Base-by-base conservation (phyloP, 2,113 vertebrate genomes). In the Progne subis region DNA sequence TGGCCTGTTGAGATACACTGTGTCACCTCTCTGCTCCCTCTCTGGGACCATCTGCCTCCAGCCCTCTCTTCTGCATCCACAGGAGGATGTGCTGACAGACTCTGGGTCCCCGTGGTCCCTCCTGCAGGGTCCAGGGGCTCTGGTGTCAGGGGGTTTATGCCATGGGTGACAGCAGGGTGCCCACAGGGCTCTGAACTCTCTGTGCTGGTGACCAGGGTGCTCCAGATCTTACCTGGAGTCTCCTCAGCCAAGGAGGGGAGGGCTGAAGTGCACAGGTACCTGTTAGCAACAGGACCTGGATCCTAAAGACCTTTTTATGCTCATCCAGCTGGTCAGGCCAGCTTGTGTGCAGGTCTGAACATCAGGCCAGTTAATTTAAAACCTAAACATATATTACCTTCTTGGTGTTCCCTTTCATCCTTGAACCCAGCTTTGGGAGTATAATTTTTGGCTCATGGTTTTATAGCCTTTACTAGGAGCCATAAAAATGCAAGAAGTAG, bases 381-480 rank as follows among this genome's bases (percentile, higher is more conserved):
- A 39, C 41, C 14, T 61, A 32, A 49, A 57, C 18, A 18, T 86
- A 34, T n/a, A 24, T 63, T 63, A n/a, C 21, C 39, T 63, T 72
- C 88, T 83, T 77, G 59, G 64, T 5, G 0, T 63, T 70, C 57
- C 43, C 43, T 85, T 82, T 82, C 49, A 37, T 68, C 75, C 76
- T 70, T 67, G 63, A 88, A 69, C 39, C 12, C 68, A 70, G 85
- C 18, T 76, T 86, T 72, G 25, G 37, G 50, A 69, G 37, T 21
- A 10, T 8, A 34, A 32, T 25, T 86, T 92, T 93, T 86, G 80
- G 47, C 88, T 93, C 18, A 7, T 74, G 88, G 75, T 63, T 94
- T 92, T 92, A 82, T 28, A 71, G 77, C 8, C 59, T 44, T 72
- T 20, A 57, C 32, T 60, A 61, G 75, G 32, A 90, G 75, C 60